Evolutionary conservation across 1,140 invertebrate genomes (phyloP), one percentile per base, ranked within the genome.

Genomic region (Conus betulinus): DNA sequence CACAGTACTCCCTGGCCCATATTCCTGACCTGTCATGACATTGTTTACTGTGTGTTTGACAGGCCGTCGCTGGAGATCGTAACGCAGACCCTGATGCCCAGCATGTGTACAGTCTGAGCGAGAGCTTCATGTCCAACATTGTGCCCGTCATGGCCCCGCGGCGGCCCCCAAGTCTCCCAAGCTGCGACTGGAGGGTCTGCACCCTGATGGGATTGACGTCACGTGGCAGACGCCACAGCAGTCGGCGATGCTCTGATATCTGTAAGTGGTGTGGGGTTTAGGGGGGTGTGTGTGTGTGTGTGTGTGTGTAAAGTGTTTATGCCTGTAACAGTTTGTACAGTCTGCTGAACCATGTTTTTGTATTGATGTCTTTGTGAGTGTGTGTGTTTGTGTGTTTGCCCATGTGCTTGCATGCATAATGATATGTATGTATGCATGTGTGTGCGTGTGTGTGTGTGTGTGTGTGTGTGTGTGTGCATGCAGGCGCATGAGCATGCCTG

Each of bases 211-310:
- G 7, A 93, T 95, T 81, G 94, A 94, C 89, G 91, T 95, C 74
- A 94, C 93, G 17, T 95, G 95, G 95, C 90, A 93, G 67, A 91
- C 91, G 17, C 95, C 94, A 6, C 94, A 95, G 88, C 94, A 95
- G 88, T 93, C 84, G 94, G 94, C 25, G 95, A 95, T 90, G 95
- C 94, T 57, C 89, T 85, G n/a, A 92, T 95, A 53, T 95, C 94
- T 39, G 94, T 95, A 90, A 92, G 94, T 78, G 67, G 67, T 74
- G 57, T 60, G 57, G 8, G 8, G 57, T 60, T 60, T 74, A 17
- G 67, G 13, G 67, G 1, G 67, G 57, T 60, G 57, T 60, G 57
- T 60, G 57, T 60, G 8, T 60, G 57, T 11, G 57, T 60, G 15
- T 60, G 57, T 60, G 57, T 60, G 57, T 60, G 57, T 8, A 57